Conservation (phyloP, 2,888 invertebrate species). For the Acanthoscelides obtectus region DNA sequence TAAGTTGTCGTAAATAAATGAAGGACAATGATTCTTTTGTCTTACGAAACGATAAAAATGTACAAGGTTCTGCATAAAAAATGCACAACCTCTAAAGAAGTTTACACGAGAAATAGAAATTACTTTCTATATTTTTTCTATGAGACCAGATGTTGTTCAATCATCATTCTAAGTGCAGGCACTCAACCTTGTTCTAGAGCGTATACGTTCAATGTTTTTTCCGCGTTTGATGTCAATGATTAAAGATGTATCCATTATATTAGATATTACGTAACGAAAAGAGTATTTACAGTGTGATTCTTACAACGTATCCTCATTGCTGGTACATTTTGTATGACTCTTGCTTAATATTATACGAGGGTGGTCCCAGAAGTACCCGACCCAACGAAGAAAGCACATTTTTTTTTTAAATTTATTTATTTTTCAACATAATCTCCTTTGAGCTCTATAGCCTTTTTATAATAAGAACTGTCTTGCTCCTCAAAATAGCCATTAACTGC, state of each 20-base stretch:
- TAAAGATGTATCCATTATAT: background rate
- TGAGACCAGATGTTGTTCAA: background rate
- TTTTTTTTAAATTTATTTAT: no score
- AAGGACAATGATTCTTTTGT: background rate
- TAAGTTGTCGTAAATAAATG: background rate
- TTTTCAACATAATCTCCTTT: no score
- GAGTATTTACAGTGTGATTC: background rate
- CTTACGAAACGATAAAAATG: background rate
- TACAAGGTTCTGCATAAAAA: background rate
- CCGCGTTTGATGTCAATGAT: background rate
- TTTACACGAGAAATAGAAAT: background rate
- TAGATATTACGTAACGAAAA: background rate
- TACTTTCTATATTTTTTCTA: background rate
- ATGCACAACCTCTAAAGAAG: background rate
- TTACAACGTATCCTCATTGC: background rate
- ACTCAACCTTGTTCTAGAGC: background rate
- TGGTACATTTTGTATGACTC: no score
- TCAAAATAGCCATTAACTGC: no score
- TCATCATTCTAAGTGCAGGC: background rate
- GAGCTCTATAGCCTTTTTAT: no score
- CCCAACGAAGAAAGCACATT: no score
- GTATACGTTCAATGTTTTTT: background rate
- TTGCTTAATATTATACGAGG: no score
- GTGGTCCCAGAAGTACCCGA: no score
- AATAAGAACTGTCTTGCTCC: no score